phyloP scores from a whole-genome alignment of 2,113 vertebrate genomes.

The Pycnonotus jocosus region DNA sequence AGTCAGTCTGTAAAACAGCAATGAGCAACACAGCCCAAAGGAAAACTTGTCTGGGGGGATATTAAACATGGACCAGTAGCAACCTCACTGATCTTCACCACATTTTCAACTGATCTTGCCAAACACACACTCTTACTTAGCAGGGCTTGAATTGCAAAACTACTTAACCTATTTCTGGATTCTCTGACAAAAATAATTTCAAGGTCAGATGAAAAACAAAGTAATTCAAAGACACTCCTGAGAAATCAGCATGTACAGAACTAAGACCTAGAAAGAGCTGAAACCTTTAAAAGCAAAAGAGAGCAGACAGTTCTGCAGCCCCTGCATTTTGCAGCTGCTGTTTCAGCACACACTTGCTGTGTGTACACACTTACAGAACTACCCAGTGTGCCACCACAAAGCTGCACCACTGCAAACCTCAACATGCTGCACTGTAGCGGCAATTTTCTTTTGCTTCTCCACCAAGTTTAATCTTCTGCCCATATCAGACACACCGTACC shows the following conservation, averaged over 20 bases:
- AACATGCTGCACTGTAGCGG: background rate
- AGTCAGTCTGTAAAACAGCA: background rate
- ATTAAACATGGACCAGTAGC: background rate
- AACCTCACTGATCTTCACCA: background rate
- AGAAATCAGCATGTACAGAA: rapidly evolving
- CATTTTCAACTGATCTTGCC: background rate
- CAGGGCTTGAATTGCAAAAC: background rate
- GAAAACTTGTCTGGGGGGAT: background rate
- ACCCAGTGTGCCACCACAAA: no score
- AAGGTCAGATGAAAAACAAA: background rate
- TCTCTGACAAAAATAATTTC: background rate
- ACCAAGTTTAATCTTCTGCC: background rate
- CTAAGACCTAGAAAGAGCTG: background rate
- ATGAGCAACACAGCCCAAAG: background rate
- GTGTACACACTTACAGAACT: rapidly evolving
- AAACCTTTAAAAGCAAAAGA: background rate
- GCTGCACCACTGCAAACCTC: background rate
- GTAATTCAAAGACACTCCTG: background rate
- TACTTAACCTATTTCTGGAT: background rate
- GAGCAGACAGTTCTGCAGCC: background rate
- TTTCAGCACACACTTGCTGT: background rate
- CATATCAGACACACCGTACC: rapidly evolving
- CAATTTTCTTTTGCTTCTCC: background rate
- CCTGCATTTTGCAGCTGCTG: background rate
- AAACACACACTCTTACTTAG: background rate